Base-by-base conservation (phyloP, 2,113 vertebrate genomes). In the Alexandromys fortis region DNA sequence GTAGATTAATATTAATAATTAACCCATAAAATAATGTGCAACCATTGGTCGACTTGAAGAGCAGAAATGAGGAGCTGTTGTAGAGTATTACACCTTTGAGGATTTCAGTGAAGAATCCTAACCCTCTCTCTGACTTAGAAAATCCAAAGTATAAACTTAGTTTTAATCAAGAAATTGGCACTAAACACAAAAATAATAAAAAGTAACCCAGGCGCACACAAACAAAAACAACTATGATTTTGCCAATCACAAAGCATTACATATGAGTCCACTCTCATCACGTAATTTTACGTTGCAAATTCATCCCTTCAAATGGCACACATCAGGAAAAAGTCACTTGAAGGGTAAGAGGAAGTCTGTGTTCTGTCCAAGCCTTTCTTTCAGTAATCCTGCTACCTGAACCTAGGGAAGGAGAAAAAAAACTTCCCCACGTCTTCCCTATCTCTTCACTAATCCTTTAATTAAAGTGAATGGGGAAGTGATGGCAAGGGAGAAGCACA, bases 401-500 rank as follows among this genome's bases (percentile, higher is more conserved):
- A 95, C 95, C 79, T 42, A 52, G 16, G 58, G 58, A 58, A 94
- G 93, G 92, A 83, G 38, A 35, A 89, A 67, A 89, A 67, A 86
- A 93, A 94, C 90, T 93, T 96, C 93, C 78, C 8, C 16, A 30
- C 68, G 49, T 30, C 16, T 3, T 7, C 0, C 24, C 0, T 26
- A 97, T 83, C 14, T 88, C 45, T 67, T 42, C 72, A 63, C 91
- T 98, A 98, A 98, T 97, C 97, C 98, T 98, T 98, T 98, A 98
- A 98, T 98, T 98, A 97, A 97, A 98, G 72, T 93, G 95, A 98
- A 81, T 96, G 98, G 98, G 91, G 72, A 97, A 96, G 89, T 96
- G 83, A 97, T 61, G 96, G 86, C 65, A 97, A 97, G 86, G 35
- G 19, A 97, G 83, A 89, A 91, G 92, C 19, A 24, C 85, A 92